These are phyloP conservation scores for Tamandua tetradactyla DNA, from an alignment of 2,797 vertebrate genomes.

Conservation along the genomic window DNA sequence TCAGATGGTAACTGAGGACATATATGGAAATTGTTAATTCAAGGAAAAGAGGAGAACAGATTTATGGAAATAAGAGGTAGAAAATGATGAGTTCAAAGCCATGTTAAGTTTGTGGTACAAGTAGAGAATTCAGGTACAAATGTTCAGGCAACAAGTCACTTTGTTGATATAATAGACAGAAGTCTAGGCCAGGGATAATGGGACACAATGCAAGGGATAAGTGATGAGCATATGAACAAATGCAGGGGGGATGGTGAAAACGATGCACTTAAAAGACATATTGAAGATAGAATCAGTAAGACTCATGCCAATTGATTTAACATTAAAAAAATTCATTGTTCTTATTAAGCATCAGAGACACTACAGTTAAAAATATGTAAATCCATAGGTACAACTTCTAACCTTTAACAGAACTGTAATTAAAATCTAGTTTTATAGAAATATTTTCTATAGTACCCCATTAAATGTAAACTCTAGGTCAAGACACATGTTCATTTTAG, in stretches of 20 bases:
- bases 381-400: not conserved
- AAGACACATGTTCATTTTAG: not conserved
- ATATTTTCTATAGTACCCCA: not conserved
- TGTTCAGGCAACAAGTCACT: not conserved
- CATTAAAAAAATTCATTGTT: constrained; percentile 23
- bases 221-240: not conserved
- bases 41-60: not conserved
- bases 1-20: not conserved
- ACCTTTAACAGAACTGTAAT: constrained; percentile 28
- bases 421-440: constrained; percentile 42
- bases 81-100: not conserved
- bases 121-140: not conserved
- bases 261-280: not conserved
- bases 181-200: not conserved
- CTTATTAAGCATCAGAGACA: not conserved
- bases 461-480: constrained; percentile 26
- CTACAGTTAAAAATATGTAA: constrained; percentile 19
- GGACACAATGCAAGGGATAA: not conserved
- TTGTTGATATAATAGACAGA: not conserved
- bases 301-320: constrained; percentile 25
- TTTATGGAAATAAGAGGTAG: accelerated
- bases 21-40: not conserved
- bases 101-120: not conserved
- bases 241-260: not conserved
- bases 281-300: constrained; percentile 26